phyloP scores from a whole-genome alignment of 2,888 invertebrate species.

The Melieria crassipennis region DNA sequence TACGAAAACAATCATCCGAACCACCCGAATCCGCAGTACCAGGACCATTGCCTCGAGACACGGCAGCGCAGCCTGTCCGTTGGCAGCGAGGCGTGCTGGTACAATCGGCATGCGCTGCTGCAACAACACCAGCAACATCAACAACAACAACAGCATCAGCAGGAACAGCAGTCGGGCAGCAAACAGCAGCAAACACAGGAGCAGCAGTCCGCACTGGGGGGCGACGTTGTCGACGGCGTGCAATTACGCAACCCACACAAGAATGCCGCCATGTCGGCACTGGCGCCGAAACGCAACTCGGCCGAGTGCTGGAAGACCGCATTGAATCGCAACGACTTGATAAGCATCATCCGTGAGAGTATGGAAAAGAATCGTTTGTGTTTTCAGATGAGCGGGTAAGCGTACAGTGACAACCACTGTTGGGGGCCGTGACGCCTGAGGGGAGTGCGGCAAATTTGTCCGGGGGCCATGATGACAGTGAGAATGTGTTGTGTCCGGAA shows the following conservation, averaged over 20 bases:
- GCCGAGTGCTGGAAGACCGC: slow-evolving; percentile 74
- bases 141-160: slow-evolving; percentile 38
- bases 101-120: slow-evolving; percentile 56
- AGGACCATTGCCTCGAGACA: slow-evolving; percentile 63
- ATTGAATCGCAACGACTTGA: slow-evolving; percentile 81
- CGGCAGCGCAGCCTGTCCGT: slow-evolving; percentile 65
- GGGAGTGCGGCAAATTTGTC: slow-evolving; percentile 6
- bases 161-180: slow-evolving; percentile 40
- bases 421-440: slow-evolving; percentile 3
- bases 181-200: slow-evolving; percentile 41
- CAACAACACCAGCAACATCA: slow-evolving; percentile 38
- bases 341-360: slow-evolving; percentile 88
- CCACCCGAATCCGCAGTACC: slow-evolving; percentile 50
- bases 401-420: slow-evolving; percentile 24
- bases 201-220: slow-evolving; percentile 42
- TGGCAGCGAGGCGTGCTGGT: slow-evolving; percentile 64
- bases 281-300: slow-evolving; percentile 54
- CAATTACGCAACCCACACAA: slow-evolving; percentile 57
- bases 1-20: background rate
- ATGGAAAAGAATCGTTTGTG: slow-evolving; percentile 91
- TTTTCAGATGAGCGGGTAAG: slow-evolving; percentile 83
- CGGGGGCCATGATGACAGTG: too few relatives aligned
- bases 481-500: too few relatives aligned
- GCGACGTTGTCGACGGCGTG: slow-evolving; percentile 56
- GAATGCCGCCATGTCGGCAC: slow-evolving; percentile 53